Evolutionary conservation across 2,113 vertebrate genomes (phyloP).

Genomic region (Oceanites oceanicus): DNA sequence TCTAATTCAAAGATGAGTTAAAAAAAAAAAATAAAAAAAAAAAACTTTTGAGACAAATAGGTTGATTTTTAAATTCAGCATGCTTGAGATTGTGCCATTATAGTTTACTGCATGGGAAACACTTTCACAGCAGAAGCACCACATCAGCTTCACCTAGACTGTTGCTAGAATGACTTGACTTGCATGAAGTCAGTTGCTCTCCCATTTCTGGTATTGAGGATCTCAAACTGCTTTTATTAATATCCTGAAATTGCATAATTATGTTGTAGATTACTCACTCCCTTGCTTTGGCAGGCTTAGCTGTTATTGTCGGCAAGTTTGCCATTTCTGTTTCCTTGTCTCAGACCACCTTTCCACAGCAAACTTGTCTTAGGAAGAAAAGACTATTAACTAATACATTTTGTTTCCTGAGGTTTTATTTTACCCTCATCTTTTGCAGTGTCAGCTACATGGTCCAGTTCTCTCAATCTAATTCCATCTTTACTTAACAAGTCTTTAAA

Average conservation of each 20-base stretch:
- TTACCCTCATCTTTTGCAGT: neutral
- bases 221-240: neutral
- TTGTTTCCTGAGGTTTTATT: neutral
- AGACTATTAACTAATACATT: neutral
- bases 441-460: neutral
- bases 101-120: neutral
- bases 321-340: neutral
- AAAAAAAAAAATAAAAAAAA: too few relatives aligned
- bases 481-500: constrained; percentile 33
- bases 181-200: neutral
- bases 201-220: neutral
- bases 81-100: neutral
- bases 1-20: neutral
- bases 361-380: neutral
- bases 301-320: neutral
- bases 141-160: neutral
- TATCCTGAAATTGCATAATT: neutral
- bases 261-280: neutral
- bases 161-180: neutral
- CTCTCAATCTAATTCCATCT: neutral
- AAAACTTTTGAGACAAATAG: neutral
- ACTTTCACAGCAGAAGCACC: neutral
- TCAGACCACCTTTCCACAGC: neutral
- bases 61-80: neutral
- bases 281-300: neutral